phyloP scores from a whole-genome alignment of 2,113 vertebrate genomes.

The Amblyopsis rosae region DNA sequence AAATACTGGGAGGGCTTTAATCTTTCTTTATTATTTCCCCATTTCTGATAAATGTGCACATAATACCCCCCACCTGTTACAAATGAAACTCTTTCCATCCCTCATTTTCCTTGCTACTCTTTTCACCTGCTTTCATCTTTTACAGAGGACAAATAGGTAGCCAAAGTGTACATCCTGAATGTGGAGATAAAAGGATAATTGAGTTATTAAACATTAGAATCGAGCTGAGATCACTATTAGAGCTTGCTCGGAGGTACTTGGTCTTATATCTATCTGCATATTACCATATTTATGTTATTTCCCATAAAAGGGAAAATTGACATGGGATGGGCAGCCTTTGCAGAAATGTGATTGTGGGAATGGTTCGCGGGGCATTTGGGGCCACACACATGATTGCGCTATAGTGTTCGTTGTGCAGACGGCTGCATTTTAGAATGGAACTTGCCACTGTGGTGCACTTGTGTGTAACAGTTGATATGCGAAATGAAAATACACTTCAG shows the following conservation, averaged over 20 bases:
- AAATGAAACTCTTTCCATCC: slow-evolving; percentile 77
- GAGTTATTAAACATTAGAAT: slow-evolving; percentile 77
- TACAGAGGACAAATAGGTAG: slow-evolving; percentile 62
- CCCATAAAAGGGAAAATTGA: slow-evolving; percentile 53
- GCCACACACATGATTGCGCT: slow-evolving; percentile 37
- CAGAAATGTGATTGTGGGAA: slow-evolving; percentile 58
- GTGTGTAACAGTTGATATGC: slow-evolving; percentile 44
- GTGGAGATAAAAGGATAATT: slow-evolving; percentile 79
- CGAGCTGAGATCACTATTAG: slow-evolving; percentile 70
- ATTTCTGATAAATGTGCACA: slow-evolving; percentile 82
- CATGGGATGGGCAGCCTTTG: slow-evolving; percentile 37
- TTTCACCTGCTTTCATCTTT: slow-evolving; percentile 81
- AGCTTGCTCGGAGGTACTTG: slow-evolving; percentile 61
- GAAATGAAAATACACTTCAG: slow-evolving; percentile 44
- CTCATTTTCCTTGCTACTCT: slow-evolving; percentile 55
- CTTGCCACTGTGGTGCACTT: slow-evolving; percentile 42
- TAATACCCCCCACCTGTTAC: slow-evolving; percentile 71
- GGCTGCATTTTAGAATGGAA: slow-evolving; percentile 49
- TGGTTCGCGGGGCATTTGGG: slow-evolving; percentile 50
- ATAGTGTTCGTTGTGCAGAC: slow-evolving; percentile 11
- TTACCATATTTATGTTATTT: slow-evolving; percentile 68
- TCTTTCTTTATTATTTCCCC: slow-evolving; percentile 85
- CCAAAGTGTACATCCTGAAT: slow-evolving; percentile 61
- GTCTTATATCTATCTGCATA: slow-evolving; percentile 55
- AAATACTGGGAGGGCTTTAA: slow-evolving; percentile 83